Evolutionary conservation across 2,113 vertebrate genomes (phyloP), one percentile per base, ranked within the genome.

Genomic region (Chinchilla lanigera): DNA sequence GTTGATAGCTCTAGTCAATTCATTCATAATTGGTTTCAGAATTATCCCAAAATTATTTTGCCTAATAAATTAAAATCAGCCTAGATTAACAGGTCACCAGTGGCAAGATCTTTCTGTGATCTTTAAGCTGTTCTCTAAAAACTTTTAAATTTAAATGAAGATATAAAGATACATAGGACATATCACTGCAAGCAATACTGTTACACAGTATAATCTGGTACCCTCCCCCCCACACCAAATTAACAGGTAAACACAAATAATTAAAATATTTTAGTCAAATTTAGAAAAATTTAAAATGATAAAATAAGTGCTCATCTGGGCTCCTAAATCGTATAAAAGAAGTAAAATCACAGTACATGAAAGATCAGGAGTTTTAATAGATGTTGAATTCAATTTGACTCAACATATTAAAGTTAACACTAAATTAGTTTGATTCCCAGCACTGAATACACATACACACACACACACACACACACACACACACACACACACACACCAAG

Each of bases 41-140:
- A 83, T 86, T 91, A 91, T 86, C 69, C 28, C 77, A 86, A 91
- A 93, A 96, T 38, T 3, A 2, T 87, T 96, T 82, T 82, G 26
- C 83, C 30, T 67, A 54, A 30, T 82, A 30, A 91, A 83, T 60
- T 83, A 65, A 95, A 96, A 96, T 75, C 87, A 83, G 75, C 50
- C 67, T 81, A 69, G 38, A 90, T 80, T 80, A 84, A 9, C 73
- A 90, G n/a, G 14, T 77, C 41, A 86, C 73, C 56, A 67, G 44
- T 56, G 33, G 24, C 41, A 95, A 85, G 19, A 94, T 58, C 56
- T 89, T 35, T 92, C 75, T 38, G 67, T 75, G 13, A 90, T 41
- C 63, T 87, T 61, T 81, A 50, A 83, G 60, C 11, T 89, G 3
- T 73, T 71, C 61, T 63, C 81, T 50, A 54, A 35, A 47, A 35